Base-by-base conservation (phyloP, 1,140 invertebrate species). In the Zaprionus inermis region DNA sequence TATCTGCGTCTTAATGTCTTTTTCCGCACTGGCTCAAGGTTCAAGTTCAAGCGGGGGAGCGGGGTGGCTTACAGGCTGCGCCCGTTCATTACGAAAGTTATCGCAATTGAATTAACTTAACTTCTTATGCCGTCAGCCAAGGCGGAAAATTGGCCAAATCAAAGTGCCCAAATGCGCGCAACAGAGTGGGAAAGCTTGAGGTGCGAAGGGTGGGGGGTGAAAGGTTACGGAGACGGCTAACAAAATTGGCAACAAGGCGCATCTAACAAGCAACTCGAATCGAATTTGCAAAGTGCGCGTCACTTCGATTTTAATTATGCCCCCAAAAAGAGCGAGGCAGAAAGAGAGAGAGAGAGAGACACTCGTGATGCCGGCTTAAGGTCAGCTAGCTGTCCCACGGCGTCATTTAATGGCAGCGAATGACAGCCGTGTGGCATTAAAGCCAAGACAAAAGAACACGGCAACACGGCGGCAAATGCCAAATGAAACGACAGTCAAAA, bases 61-160 rank as follows among this genome's bases (percentile, higher is more conserved):
- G 10, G 18, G 0, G 18, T 18, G 18, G n/a, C n/a, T 18, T 1
- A 12, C 10, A 18, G 44, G 44, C 18, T 49, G 18, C 20, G 34
- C 2, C n/a, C 3, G 44, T 18, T n/a, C 41, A 59, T 41, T 51
- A 49, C 52, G 54, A 61, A 81, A 79, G 58, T 86, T 79, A 54
- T 28, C 52, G 30, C 68, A 86, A 82, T 88, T 71, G 70, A 84
- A 80, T 80, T 67, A 77, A 58, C 59, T 67, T 58, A 86, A 81
- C 56, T 79, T 81, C 16, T 44, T 44, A 46, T 66, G 34, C 24
- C 30, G 2, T 28, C 24, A 63, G 24, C 44, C 12, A 34, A 56
- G 22, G 3, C 22, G 10, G 12, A 34, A 38, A 51, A 22, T 30
- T 32, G 28, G 32, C 6, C 49, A 56, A 56, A 60, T 63, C 49